phyloP scores from a whole-genome alignment of 35 echinoderm and acorn worm species.

The Acanthaster planci region DNA sequence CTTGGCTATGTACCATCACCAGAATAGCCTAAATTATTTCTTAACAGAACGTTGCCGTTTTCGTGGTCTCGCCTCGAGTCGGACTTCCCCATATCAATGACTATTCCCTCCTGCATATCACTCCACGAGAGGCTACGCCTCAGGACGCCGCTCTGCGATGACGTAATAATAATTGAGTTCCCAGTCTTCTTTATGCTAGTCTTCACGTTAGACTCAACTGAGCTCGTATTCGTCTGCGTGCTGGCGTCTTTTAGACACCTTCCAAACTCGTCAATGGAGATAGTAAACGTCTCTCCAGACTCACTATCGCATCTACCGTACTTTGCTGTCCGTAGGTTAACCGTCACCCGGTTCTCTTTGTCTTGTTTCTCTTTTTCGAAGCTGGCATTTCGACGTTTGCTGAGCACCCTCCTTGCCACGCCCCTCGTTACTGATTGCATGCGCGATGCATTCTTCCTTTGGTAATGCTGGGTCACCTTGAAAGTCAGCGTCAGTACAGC shows the following conservation, averaged over 20 bases:
- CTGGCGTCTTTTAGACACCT: slow-evolving; percentile 11
- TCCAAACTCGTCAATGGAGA: slow-evolving; percentile 7
- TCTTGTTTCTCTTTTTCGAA: slow-evolving; percentile 14
- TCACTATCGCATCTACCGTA: neutral
- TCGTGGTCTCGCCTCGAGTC: neutral
- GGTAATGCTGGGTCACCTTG: slow-evolving; percentile 41
- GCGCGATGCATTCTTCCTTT: slow-evolving; percentile 6
- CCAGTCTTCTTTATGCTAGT: neutral
- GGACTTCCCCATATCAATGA: neutral
- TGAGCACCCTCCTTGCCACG: slow-evolving; percentile 17
- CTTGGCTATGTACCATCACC: too few relatives aligned
- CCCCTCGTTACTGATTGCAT: neutral
- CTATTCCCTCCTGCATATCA: neutral
- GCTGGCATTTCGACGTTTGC: neutral
- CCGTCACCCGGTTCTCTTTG: neutral
- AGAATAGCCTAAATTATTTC: too few relatives aligned
- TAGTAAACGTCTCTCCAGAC: slow-evolving; percentile 10
- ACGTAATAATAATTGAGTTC: slow-evolving; percentile 14
- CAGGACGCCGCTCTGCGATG: neutral
- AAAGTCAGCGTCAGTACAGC: slow-evolving; percentile 66
- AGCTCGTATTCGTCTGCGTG: neutral
- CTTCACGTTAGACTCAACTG: neutral
- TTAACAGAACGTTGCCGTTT: too few relatives aligned
- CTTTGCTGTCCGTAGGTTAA: neutral
- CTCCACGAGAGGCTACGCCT: neutral